Evolutionary conservation across 2,797 vertebrate species (phyloP).

Genomic region (Enteromius anoplus): DNA sequence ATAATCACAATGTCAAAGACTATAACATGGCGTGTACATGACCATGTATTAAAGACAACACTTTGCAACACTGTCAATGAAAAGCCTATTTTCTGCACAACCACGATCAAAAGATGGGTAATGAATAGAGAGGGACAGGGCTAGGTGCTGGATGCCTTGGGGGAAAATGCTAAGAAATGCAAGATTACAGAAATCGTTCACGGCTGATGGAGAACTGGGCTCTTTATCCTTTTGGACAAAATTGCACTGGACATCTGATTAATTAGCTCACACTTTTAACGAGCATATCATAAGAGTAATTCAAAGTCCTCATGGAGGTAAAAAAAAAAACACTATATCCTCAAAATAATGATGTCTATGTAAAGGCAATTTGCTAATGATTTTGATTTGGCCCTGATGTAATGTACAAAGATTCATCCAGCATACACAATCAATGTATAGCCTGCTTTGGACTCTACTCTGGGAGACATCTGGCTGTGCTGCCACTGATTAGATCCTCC

Average conservation of each 20-base stretch:
- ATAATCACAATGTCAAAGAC: conserved; percentile 18
- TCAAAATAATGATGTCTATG: conserved; percentile 28
- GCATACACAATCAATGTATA: conserved; percentile 45
- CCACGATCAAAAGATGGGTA: conserved; percentile 5
- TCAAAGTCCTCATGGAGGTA: conserved; percentile 16
- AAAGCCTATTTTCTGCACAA: conserved; percentile 35
- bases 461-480: conserved; percentile 36
- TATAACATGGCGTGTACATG: neutral
- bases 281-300: conserved; percentile 36
- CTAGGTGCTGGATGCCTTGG: conserved; percentile 1
- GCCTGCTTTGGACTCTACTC: conserved; percentile 34
- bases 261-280: conserved; percentile 54
- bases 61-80: conserved; percentile 19
- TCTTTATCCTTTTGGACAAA: conserved; percentile 44
- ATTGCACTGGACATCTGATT: conserved; percentile 46
- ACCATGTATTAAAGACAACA: conserved; percentile 39
- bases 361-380: conserved; percentile 37
- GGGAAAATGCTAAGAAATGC: conserved; percentile 21
- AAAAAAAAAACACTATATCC: conserved; percentile 9
- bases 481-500: conserved; percentile 38
- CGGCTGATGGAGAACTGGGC: conserved; percentile 33
- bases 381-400: conserved; percentile 32
- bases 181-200: conserved; percentile 24
- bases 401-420: conserved; percentile 37
- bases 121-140: conserved; percentile 1